A percentile compares a stretch with the other conserved stretches of the same genome.
Evolutionary conservation across 1,140 invertebrate genomes (phyloP).

Genomic region (Heterodera carotae): DNA sequence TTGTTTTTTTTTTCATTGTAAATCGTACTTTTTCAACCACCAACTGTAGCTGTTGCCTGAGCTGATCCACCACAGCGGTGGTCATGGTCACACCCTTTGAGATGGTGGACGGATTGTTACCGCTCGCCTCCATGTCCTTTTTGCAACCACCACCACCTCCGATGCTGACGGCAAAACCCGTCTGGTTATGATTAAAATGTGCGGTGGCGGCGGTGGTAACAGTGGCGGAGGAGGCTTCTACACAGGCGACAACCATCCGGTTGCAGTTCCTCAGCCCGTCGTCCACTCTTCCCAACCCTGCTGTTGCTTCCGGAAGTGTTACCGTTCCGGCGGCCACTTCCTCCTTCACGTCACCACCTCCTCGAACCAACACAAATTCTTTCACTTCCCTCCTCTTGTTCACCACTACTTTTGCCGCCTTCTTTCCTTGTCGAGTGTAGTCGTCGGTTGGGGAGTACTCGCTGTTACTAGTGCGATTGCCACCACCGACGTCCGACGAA

Average conservation of each 20-base stretch:
- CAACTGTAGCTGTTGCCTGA: constrained; percentile 40
- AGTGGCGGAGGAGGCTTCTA: constrained; percentile 3
- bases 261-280: not conserved
- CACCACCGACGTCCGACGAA: constrained; percentile 29
- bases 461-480: not conserved
- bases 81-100: constrained; percentile 25
- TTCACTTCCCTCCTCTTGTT: constrained; percentile 1
- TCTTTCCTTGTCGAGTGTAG: not conserved
- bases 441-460: not conserved
- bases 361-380: not conserved
- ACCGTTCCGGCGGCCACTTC: constrained; percentile 22
- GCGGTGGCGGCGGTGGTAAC: not conserved
- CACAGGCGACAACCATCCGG: constrained; percentile 24
- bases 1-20: constrained; percentile 24
- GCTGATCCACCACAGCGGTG: constrained; percentile 38
- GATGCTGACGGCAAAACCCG: not conserved
- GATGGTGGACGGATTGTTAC: not conserved
- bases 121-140: constrained; percentile 3
- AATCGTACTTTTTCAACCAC: constrained; percentile 41
- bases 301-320: constrained; percentile 27
- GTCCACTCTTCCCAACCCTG: constrained; percentile 12
- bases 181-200: not conserved
- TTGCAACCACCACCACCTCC: constrained; percentile 4
- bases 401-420: constrained; percentile 10
- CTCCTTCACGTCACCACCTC: constrained; percentile 11